A percentile compares a stretch with the other conserved stretches of the same genome.
phyloP scores from a whole-genome alignment of 2,797 vertebrate genomes.

The Glossophaga mutica region DNA sequence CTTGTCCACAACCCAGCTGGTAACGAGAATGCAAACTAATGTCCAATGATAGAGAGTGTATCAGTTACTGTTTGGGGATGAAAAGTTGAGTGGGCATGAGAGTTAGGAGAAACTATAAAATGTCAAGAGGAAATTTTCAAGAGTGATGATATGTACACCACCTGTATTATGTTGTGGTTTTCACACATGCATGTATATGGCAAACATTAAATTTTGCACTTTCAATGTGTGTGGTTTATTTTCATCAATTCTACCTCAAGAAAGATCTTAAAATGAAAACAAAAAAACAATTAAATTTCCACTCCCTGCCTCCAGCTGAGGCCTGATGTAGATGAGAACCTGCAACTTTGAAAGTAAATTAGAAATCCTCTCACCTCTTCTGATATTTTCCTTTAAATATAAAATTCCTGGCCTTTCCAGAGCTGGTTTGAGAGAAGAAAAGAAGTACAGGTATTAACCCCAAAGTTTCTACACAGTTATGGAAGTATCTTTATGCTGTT shows the following conservation, averaged over 20 bases:
- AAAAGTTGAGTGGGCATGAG: no score
- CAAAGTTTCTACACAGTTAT: not conserved
- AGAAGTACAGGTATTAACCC: not conserved
- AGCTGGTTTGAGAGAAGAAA: not conserved
- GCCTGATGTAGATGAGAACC: not conserved
- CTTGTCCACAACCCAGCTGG: no score
- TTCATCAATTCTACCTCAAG: not conserved
- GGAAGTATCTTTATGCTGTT: not conserved
- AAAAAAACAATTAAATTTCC: not conserved
- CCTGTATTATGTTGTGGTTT: not conserved
- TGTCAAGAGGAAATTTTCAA: accelerated
- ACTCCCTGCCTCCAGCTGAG: not conserved
- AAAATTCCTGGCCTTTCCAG: not conserved
- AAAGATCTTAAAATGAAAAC: not conserved
- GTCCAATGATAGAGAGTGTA: not conserved
- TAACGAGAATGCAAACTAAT: not conserved
- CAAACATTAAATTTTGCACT: not conserved
- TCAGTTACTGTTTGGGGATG: accelerated
- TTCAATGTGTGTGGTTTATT: not conserved
- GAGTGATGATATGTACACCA: not conserved
- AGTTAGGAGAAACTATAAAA: not conserved
- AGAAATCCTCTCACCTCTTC: not conserved
- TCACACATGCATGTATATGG: not conserved
- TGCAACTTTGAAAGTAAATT: not conserved
- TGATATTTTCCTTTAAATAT: not conserved